A percentile compares a stretch with the other conserved stretches of the same genome.
Evolutionary conservation across 37 sponge, comb jelly and placozoan genomes (phyloP).

Genomic region (Theonella swinhoei): DNA sequence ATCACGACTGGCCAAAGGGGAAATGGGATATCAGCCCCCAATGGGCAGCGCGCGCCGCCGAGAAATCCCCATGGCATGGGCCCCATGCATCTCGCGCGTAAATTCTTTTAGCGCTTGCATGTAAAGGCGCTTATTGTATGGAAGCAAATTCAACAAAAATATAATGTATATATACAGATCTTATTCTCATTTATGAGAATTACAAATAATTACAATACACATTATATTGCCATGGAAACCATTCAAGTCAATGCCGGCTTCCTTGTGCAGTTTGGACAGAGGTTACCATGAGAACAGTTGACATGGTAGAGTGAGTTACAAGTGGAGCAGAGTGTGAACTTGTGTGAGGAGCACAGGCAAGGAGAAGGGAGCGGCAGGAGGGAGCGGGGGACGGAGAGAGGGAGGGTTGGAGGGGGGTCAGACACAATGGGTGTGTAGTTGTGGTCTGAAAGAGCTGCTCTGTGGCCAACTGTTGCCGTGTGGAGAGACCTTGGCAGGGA

Average conservation of each 20-base stretch:
- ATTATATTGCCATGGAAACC: background rate
- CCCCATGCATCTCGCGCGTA: background rate
- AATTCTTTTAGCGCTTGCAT: background rate
- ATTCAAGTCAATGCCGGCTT: too few species aligned
- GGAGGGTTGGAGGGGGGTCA: background rate
- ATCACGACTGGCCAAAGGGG: background rate
- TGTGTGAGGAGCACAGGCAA: background rate
- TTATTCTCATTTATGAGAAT: background rate
- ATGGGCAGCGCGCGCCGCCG: background rate
- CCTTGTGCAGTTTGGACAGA: background rate
- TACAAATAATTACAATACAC: background rate
- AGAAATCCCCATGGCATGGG: background rate
- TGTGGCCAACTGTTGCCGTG: background rate
- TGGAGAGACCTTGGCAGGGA: constrained; percentile 3
- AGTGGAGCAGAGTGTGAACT: background rate
- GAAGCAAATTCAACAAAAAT: background rate
- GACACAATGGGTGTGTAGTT: background rate
- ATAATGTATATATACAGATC: too few species aligned
- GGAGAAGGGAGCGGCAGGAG: background rate
- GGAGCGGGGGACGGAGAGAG: constrained; percentile 9
- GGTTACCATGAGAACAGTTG: background rate
- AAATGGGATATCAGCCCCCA: background rate
- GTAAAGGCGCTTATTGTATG: background rate
- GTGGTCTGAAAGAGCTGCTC: background rate
- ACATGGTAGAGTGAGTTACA: background rate